Base-by-base conservation (phyloP, 1,140 invertebrate genomes). In the Lanistes nyassanus region DNA sequence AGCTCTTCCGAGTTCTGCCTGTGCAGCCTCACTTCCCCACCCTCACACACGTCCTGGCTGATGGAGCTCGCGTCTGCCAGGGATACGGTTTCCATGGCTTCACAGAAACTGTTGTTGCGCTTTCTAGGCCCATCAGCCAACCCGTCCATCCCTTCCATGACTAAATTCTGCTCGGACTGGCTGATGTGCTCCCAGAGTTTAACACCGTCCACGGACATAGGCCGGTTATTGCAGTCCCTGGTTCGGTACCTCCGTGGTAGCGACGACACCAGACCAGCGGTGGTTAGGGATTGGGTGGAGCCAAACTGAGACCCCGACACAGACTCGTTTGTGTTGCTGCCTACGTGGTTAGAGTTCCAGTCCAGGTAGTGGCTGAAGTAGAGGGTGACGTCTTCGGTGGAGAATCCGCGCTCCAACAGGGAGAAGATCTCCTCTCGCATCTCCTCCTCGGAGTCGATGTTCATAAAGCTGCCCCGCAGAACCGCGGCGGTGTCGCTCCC, bases 371-470 rank as follows among this genome's bases (percentile, higher is more conserved):
- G 56, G 51, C 62, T 79, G 67, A 62, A 75, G 58, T 51, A 70
- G 72, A 64, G 53, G 5, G 74, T 67, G 65, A 67, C 67, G 36
- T 75, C 74, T 16, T 66, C 53, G 16, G 74, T 75, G 26, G 74
- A 75, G 47, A 77, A 65, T 6, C 72, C 72, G 19, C 71, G 72
- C 37, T 81, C 73, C 58, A 79, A 47, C 16, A 81, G 39, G 3
- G 75, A 70, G 62, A 79, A 65, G 60, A 81, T 76, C 66, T 81
- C 80, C 29, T 78, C 77, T 31, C 77, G 37, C 73, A 79, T 75
- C 42, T 74, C 69, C 29, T 60, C 62, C 72, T 72, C 19, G 11
- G 70, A 72, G 5, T 37, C 56, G 55, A 72, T 72, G 55, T 72
- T 60, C 70, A 75, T 39, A 19, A 67, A 64, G 37, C 65, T 58